Evolutionary conservation across 92 coral and sea anemone genomes (phyloP), one percentile per base, ranked within the genome.

Genomic region (Zoanthus sansibaricus): DNA sequence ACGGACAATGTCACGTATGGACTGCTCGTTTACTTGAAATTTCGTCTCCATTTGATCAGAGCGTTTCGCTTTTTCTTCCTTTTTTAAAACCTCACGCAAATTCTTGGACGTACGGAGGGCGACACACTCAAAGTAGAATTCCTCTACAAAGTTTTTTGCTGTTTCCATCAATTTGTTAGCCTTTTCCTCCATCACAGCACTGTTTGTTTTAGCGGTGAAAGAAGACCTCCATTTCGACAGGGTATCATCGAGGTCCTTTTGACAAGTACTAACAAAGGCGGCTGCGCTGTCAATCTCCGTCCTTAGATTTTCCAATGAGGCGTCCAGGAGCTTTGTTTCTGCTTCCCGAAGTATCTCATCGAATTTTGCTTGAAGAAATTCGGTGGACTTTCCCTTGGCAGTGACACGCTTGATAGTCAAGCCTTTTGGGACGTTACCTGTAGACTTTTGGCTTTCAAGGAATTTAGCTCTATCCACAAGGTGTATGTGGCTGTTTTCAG

Each of bases 171-270:
- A 30, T 31, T 71, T 71, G 11, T 71, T 46, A 10, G 48, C 48
- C 31, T 71, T 71, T 10, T 71, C 10, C 75, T 71, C 75, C 75
- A 71, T 71, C n/a, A 42, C 48, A 10, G 45, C 75, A 31, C 48
- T 33, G 31, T 21, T 21, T 46, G 75, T 33, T 42, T 31, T 69
- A 12, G 30, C 9, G 7, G 73, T 16, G 33, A 90, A 78, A 32
- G 78, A 70, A 8, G 67, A 30, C 70, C 82, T 78, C 90, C 93
- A 86, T 55, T 77, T 77, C 0, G 83, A 82, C 17, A 90, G 74
- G 14, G 92, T 89, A 9, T 77, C 82, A 61, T 86, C 92, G 3
- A 86, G 86, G 73, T 86, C 86, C n/a, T 71, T 74, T 46, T 87
- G 52, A 47, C 82, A 21, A 17, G 49, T 54, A 9, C 15, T 33